These are phyloP conservation scores for Apis florea DNA, from an alignment of 1,140 invertebrate genomes.

Conservation along the genomic window DNA sequence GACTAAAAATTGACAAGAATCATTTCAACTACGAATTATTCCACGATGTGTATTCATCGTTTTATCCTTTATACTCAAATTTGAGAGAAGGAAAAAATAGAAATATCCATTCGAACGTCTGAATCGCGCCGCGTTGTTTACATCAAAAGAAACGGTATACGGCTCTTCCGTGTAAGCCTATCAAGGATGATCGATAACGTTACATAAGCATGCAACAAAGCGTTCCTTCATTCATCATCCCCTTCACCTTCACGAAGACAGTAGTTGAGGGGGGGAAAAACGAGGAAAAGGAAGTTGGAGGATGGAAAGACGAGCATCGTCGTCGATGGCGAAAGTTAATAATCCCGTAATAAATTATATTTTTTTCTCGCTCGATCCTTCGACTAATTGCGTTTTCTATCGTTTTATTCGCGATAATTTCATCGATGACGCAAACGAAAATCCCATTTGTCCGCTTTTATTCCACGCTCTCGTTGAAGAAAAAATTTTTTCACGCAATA, in stretches of 20 bases:
- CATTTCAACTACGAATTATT: no score
- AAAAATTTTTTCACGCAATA: no score
- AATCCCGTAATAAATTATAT: constrained; percentile 21
- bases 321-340: background rate
- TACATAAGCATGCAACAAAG: constrained; percentile 17
- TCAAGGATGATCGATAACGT: constrained; percentile 17
- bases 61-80: no score
- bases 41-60: no score
- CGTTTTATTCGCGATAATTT: background rate
- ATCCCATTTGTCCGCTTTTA: background rate
- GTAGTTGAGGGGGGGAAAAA: background rate
- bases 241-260: background rate
- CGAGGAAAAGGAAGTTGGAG: background rate
- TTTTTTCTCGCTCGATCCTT: background rate
- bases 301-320: background rate
- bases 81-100: no score
- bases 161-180: no score
- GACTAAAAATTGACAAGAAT: no score
- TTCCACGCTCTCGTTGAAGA: background rate
- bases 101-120: no score
- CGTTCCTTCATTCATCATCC: constrained; percentile 19
- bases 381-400: background rate
- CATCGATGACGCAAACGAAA: background rate
- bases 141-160: background rate
- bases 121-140: no score